A percentile compares a stretch with the other conserved stretches of the same genome.
phyloP scores from a whole-genome alignment of 1,140 invertebrate genomes.

The Microplitis demolitor region DNA sequence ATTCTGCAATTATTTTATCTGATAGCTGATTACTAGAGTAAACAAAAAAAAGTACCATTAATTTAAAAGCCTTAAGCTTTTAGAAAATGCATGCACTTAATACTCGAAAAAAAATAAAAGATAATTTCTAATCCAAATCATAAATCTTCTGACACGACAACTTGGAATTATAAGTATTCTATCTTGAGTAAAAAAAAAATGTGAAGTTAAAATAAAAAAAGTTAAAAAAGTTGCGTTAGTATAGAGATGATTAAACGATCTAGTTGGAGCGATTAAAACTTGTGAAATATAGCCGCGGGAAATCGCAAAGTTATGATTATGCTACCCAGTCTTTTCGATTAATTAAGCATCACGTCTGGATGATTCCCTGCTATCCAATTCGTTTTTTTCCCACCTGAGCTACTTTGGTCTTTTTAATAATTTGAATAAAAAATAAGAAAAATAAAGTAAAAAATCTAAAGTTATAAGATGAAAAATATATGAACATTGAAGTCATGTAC shows the following conservation, averaged over 20 bases:
- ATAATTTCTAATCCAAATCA: background rate
- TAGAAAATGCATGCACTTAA: no score
- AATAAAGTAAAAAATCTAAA: background rate
- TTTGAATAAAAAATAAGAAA: background rate
- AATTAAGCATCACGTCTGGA: conserved; percentile 6
- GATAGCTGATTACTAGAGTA: no score
- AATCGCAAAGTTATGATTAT: conserved; percentile 12
- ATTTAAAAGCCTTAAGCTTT: no score
- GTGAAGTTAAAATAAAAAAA: background rate
- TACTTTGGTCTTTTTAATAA: background rate
- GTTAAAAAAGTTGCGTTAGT: conserved; percentile 2
- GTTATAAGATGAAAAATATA: background rate
- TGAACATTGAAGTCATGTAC: background rate
- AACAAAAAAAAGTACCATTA: no score
- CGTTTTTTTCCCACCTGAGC: background rate
- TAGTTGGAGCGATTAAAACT: conserved; percentile 17
- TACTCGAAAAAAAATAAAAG: no score
- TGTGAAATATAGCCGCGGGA: conserved; percentile 14
- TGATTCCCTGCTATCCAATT: background rate
- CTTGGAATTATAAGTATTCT: background rate
- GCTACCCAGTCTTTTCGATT: conserved; percentile 3
- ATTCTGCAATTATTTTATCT: no score
- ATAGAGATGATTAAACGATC: conserved; percentile 9
- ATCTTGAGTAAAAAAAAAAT: background rate
- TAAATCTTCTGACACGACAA: background rate